phyloP scores from a whole-genome alignment of 2,888 invertebrate genomes.

The Capitulum mitella region DNA sequence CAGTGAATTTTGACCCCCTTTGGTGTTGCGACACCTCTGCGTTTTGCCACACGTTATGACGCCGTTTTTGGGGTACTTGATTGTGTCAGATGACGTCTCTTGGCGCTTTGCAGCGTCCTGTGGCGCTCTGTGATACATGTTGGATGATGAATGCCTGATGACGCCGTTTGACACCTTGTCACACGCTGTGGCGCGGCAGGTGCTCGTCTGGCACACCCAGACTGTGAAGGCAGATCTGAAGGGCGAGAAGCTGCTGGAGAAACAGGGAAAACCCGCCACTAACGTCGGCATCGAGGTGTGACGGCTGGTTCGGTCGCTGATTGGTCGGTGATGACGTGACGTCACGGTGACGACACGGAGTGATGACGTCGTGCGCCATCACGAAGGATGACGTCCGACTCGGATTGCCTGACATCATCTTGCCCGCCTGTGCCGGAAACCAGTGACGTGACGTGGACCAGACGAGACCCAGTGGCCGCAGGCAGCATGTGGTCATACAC shows the following conservation, averaged over 20 bases:
- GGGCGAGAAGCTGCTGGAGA: constrained; percentile 53
- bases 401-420: background rate
- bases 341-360: no score
- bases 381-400: background rate
- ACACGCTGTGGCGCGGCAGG: constrained; percentile 46
- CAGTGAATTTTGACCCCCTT: no score
- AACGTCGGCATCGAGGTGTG: constrained; percentile 33
- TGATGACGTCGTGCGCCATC: background rate
- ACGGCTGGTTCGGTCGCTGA: background rate
- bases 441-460: no score
- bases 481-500: no score
- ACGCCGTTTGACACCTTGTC: no score
- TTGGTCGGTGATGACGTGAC: background rate
- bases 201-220: constrained; percentile 98
- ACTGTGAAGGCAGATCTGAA: constrained; percentile 78
- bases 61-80: no score
- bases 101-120: no score
- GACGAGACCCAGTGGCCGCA: no score
- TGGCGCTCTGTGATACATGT: background rate
- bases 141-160: background rate
- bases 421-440: background rate
- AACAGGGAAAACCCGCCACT: constrained; percentile 29
- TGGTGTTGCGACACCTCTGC: no score
- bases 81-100: no score
- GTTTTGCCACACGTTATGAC: no score